Base-by-base conservation (phyloP, 2,888 invertebrate species). In the Andrena flavipes region DNA sequence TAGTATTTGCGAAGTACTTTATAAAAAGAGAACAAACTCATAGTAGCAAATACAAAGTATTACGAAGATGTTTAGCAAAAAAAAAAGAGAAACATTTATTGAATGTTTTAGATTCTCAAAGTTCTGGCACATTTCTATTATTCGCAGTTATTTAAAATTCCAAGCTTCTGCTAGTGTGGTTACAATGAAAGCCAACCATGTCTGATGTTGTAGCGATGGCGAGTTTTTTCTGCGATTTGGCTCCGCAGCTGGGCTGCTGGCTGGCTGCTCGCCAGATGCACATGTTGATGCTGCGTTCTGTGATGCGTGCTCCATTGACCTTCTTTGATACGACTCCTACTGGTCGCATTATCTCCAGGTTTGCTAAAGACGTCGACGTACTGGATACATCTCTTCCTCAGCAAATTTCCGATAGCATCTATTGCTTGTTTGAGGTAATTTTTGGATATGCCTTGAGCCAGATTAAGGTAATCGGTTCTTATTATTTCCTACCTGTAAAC, bases 301-400 rank as follows among this genome's bases (percentile, higher is more conserved):
- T 95, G 89, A 91, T 95, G 90, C 94, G 93, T 88, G 94, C 95
- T 82, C 94, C 95, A 84, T 92, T 95, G 92, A 91, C 93, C 89
- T 95, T 95, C 93, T 95, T 95, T 92, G 95, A 95, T 90, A 94
- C 94, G 87, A 95, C 94, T 85, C 95, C 95, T 82, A 92, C 92
- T 84, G 95, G 95, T 91, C 94, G 95, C 90, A 94, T 95, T 89
- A 92, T 94, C 92, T 93, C 96, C 94, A 95, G 97, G 93, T 97
- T 97, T 94, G 96, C 96, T 93, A 96, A 96, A 96, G 97, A 97
- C 94, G 94, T 97, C 89, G 96, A 97, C 93, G 95, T 96, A 88
- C 93, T 97, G 95, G 97, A 97, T 94, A 95, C 95, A 90, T 95
- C 95, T 91, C 95, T 97, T 88, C 96, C 96, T 83, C 95, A 95